These are phyloP conservation scores for Sus scrofa DNA, from an alignment of 2,113 vertebrate genomes.

Conservation along the genomic window T2T-Sscrofa CM000817.6:100612001-100612500, in stretches of 20 bases:
- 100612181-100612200: neutral
- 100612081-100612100: neutral
- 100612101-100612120: neutral
- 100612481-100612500: neutral
- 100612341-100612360: neutral
- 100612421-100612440: neutral
- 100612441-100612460: neutral
- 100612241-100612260: neutral
- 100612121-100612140: neutral
- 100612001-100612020: neutral
- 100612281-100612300: neutral
- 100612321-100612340: constrained; percentile 20
- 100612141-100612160: neutral
- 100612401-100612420: constrained; percentile 13
- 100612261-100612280: neutral
- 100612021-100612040: neutral
- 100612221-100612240: neutral
- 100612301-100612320: neutral
- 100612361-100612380: neutral
- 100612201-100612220: constrained; percentile 20
- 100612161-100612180: neutral
- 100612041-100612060: neutral
- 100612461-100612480: neutral
- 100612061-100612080: neutral
- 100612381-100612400: constrained; percentile 33